A percentile compares a stretch with the other conserved stretches of the same genome.
Evolutionary conservation across 2,888 invertebrate species (phyloP).

Genomic region (Allacma fusca): DNA sequence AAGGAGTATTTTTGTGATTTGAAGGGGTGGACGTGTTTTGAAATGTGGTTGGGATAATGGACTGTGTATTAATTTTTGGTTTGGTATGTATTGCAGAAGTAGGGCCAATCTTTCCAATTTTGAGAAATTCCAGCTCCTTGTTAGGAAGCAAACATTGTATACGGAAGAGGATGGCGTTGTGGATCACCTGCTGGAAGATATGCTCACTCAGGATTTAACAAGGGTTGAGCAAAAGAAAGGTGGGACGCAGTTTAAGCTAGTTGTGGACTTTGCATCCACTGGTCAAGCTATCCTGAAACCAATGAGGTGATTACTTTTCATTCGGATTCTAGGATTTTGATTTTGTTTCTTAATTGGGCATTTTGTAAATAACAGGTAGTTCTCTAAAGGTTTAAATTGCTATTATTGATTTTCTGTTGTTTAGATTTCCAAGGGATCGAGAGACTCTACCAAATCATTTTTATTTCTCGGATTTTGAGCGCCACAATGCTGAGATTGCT

Average conservation of each 20-base stretch:
- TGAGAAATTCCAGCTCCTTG: constrained; percentile 89
- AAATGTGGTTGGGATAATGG: background rate
- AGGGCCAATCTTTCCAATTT: constrained; percentile 76
- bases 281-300: constrained; percentile 96
- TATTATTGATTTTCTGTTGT: no score
- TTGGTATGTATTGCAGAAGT: constrained; percentile 68
- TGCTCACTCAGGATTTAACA: constrained; percentile 80
- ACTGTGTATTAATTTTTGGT: constrained; percentile 33
- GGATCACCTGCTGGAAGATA: constrained; percentile 79
- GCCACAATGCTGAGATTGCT: constrained; percentile 98
- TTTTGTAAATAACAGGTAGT: no score
- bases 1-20: constrained; percentile 60
- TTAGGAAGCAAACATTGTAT: constrained; percentile 88
- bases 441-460: constrained; percentile 99
- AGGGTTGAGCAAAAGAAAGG: constrained; percentile 94
- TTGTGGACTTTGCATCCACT: constrained; percentile 89
- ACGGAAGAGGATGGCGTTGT: constrained; percentile 75
- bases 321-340: no score
- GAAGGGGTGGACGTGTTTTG: background rate
- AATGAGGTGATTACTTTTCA: constrained; percentile 86
- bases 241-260: constrained; percentile 95
- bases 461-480: constrained; percentile 98
- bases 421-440: constrained; percentile 91
- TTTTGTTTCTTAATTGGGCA: no score
- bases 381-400: no score